Base-by-base conservation (phyloP, 1,140 invertebrate species). In the Lasioglossum albipes region DNA sequence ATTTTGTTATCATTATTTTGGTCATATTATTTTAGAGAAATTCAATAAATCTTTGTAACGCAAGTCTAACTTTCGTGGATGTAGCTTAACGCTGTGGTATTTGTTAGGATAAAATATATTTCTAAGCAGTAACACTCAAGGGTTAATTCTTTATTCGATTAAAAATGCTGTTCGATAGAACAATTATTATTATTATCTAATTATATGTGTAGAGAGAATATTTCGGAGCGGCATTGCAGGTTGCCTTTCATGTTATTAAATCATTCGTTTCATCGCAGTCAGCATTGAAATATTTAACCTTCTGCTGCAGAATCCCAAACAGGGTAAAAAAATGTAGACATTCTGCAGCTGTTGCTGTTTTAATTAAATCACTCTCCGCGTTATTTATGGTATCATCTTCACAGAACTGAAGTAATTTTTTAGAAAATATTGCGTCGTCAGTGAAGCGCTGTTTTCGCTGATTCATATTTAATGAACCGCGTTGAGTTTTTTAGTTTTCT, bases 341-440 rank as follows among this genome's bases (percentile, higher is more conserved):
- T 73, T n/a, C 42, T 1, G 74, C 74, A 75, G 31, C 74, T 75
- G 74, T 57, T 75, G 68, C 74, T 64, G 20, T 42, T 75, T 75
- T 75, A 75, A 75, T 75, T 75, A 68, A 75, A 49, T 59, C 20
- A 68, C 64, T 75, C n/a, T 2, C 27, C 7, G 9, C 10, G 12
- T 59, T 59, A 59, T 75, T 68, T 67, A 67, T 18, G 65, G 7
- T 18, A 67, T 57, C 57, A 67, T 67, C 45, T 49, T 13, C 27
- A 36, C 12, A 36, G n/a, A 36, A 13, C 62, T 31, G 45, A 42
- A n/a, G 22, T 18, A 57, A 36, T 27, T 69, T 22, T 69, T 69
- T 42, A n/a, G 61, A 18, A 68, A 69, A 76, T 59, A 76, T 69
- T 41, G 18, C 59, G 18, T 13, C 9, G 2, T n/a, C 7, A 7